phyloP scores from a whole-genome alignment of 2,797 vertebrate genomes.

The Acipenser ruthenus region DNA sequence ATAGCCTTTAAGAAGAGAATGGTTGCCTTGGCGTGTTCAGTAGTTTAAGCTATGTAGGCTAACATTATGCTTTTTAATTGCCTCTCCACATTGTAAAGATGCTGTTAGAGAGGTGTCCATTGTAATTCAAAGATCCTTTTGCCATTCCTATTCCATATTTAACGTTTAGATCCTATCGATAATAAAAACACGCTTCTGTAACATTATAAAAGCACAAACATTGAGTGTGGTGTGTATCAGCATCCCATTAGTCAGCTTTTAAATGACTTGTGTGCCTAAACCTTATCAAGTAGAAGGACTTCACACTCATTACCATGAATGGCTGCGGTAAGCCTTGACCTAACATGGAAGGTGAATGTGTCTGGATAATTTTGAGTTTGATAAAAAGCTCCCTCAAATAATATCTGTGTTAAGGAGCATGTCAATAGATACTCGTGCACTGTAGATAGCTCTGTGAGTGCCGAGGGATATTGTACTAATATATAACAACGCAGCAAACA shows the following conservation, averaged over 20 bases:
- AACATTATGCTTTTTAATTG: not conserved
- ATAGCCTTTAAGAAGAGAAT: no score
- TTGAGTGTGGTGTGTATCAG: constrained; percentile 53
- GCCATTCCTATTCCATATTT: constrained; percentile 49
- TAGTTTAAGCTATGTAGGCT: no score
- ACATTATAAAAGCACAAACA: constrained; percentile 53
- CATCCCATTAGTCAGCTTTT: constrained; percentile 74
- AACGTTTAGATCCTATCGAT: constrained; percentile 31
- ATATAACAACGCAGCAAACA: constrained; percentile 55
- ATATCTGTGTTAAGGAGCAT: constrained; percentile 78
- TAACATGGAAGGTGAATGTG: constrained; percentile 53
- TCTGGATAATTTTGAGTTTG: constrained; percentile 69
- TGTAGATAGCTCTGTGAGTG: constrained; percentile 52
- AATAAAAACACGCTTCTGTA: constrained; percentile 44
- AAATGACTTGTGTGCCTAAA: constrained; percentile 70
- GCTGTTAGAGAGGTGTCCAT: not conserved
- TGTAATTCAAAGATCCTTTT: constrained; percentile 10
- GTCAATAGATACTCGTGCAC: constrained; percentile 76
- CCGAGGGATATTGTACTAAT: constrained; percentile 54
- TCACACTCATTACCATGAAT: constrained; percentile 75
- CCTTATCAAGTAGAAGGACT: constrained; percentile 70
- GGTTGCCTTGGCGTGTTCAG: no score
- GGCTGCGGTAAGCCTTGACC: constrained; percentile 69
- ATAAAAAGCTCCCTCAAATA: constrained; percentile 70
- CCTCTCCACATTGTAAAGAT: not conserved